phyloP scores from a whole-genome alignment of 2,797 vertebrate species.

The Girardinus metallicus region DNA sequence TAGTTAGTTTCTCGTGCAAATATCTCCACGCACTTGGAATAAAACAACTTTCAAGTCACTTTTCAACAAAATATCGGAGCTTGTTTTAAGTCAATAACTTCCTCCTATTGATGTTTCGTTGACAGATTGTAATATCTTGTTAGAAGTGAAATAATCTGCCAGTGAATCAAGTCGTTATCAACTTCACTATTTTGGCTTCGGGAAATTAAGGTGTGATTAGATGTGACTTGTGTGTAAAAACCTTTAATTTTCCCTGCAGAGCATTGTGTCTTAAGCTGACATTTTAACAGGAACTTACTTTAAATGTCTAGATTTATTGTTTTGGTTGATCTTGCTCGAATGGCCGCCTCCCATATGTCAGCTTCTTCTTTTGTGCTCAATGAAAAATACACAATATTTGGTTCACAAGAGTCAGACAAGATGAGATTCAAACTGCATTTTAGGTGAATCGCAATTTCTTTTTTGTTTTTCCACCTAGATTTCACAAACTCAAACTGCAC shows the following conservation, averaged over 20 bases:
- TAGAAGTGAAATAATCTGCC: too few species aligned
- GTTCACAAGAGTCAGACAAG: background rate
- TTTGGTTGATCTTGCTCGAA: background rate
- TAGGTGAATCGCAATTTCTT: background rate
- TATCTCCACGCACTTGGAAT: too few species aligned
- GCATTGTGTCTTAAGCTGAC: background rate
- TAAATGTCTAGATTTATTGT: background rate
- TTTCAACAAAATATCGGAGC: too few species aligned
- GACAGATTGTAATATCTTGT: too few species aligned
- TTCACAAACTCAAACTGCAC: background rate
- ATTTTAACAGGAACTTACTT: background rate
- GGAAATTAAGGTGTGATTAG: background rate
- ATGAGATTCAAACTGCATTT: background rate
- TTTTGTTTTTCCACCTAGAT: background rate
- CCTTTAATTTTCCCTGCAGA: background rate
- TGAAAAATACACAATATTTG: background rate
- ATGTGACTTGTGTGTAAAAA: background rate
- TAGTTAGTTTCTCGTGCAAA: too few species aligned
- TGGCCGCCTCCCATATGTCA: background rate
- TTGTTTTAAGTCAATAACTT: too few species aligned
- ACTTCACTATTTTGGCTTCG: background rate
- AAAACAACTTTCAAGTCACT: too few species aligned
- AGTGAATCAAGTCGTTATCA: background rate
- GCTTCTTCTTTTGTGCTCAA: background rate
- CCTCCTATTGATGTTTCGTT: too few species aligned